Conservation (phyloP, 2,113 vertebrate genomes). For the Psilopsiagon aurifrons region DNA sequence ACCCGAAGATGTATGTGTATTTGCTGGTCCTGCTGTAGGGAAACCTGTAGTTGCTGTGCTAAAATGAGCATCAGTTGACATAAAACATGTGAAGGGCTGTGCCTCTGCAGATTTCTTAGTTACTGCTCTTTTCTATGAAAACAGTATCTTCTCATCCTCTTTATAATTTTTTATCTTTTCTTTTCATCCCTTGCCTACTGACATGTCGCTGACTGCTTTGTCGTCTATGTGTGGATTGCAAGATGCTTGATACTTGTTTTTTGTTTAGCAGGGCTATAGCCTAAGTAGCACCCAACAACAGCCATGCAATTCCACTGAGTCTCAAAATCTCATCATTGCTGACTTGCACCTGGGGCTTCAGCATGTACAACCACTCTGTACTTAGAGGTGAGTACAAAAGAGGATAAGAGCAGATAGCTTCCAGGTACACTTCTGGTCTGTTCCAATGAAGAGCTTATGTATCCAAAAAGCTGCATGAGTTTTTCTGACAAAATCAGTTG, state of each 20-base stretch:
- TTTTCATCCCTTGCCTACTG: not conserved
- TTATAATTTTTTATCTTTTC: not conserved
- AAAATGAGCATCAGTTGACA: not conserved
- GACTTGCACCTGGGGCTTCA: not conserved
- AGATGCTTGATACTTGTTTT: not conserved
- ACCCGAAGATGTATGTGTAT: accelerated
- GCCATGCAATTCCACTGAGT: not conserved
- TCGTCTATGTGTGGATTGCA: not conserved
- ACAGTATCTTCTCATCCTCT: not conserved
- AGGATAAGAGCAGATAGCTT: not conserved
- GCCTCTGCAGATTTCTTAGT: not conserved
- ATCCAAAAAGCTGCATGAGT: not conserved
- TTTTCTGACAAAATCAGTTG: not conserved
- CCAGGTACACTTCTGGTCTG: not conserved
- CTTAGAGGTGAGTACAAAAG: not conserved
- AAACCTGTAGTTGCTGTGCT: not conserved
- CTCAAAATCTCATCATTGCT: accelerated
- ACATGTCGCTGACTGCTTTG: not conserved
- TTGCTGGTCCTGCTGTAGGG: not conserved
- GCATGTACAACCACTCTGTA: not conserved
- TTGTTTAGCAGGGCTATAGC: not conserved
- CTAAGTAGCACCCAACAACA: not conserved
- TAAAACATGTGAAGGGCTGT: not conserved
- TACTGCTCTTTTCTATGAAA: not conserved
- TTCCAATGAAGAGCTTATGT: not conserved